Evolutionary conservation across 2,888 invertebrate species (phyloP), one percentile per base, ranked within the genome.

Genomic region (Heliconius ismenius): DNA sequence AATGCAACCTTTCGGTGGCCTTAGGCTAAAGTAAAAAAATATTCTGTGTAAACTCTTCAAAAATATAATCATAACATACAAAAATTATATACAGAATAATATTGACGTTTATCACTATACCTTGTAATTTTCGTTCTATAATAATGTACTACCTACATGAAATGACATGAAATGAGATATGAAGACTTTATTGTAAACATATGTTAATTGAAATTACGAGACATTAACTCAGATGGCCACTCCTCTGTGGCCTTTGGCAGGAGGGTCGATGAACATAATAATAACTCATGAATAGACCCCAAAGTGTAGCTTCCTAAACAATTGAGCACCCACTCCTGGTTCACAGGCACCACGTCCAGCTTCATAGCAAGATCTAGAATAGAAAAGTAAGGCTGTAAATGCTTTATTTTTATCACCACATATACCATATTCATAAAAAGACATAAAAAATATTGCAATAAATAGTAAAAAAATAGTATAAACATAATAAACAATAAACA

Each of bases 281-380:
- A 83, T 60, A 90, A 83, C 24, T 90, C 90, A 60, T 86, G 86
- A 11, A 93, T 83, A 0, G 91, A 88, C 18, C 81, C 75, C 28
- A 94, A 82, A 1, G 86, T 80, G 83, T 93, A 93, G 69, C 84
- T 83, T 11, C 94, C 93, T 26, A 94, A 86, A 79, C 92, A 91
- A 82, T 93, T 92, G n/a, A 94, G 84, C n/a, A 87, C 91, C 94
- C 94, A 94, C 79, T 94, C 93, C 83, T 87, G 90, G 84, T 93
- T 92, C 62, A 94, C 90, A 4, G 94, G 94, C 63, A 94, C 93
- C 26, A 94, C 86, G 72, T 83, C 83, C 65, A 88, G 82, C 75
- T 91, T 85, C 87, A 92, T 86, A 4, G 92, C 90, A 54, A 94
- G 86, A 80, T 90, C 94, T 94, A 87, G 28, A 87, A 90, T 1